Evolutionary conservation across 2,797 vertebrate species (phyloP).

Genomic region (Platyrinchus mystaceus): DNA sequence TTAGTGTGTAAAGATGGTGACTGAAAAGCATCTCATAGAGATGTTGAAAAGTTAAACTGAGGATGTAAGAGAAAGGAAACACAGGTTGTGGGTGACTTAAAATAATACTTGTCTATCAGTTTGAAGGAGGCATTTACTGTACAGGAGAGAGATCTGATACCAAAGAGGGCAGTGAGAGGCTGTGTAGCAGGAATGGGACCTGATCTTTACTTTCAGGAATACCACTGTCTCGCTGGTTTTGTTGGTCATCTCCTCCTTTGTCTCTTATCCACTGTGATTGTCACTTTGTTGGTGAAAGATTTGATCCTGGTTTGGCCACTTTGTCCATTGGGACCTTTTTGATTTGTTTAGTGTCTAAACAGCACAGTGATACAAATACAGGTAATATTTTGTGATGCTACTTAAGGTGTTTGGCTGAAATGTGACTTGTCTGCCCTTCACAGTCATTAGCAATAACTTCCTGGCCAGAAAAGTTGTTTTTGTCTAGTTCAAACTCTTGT

Average conservation of each 20-base stretch:
- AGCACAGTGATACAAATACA: not conserved
- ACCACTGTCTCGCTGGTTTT: not conserved
- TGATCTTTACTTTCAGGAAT: not conserved
- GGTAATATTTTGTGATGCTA: not conserved
- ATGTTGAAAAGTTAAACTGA: not conserved
- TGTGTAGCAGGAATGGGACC: not conserved
- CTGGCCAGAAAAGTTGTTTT: constrained; percentile 25
- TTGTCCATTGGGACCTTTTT: not conserved
- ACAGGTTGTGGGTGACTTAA: not conserved
- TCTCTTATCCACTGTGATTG: not conserved
- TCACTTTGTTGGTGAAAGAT: not conserved
- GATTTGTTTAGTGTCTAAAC: not conserved
- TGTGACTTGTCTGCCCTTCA: not conserved
- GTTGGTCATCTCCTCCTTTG: not conserved
- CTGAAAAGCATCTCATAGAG: not conserved
- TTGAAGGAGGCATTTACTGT: not conserved
- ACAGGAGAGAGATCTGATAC: not conserved
- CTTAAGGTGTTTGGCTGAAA: not conserved
- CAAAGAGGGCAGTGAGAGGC: not conserved
- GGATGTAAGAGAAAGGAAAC: not conserved
- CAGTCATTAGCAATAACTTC: not conserved
- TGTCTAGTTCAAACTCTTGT: constrained; percentile 39
- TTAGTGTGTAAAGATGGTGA: not conserved
- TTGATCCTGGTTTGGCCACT: not conserved
- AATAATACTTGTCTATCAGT: not conserved